Evolutionary conservation across 2,113 vertebrate species (phyloP).

Genomic region (Sapajus apella): DNA sequence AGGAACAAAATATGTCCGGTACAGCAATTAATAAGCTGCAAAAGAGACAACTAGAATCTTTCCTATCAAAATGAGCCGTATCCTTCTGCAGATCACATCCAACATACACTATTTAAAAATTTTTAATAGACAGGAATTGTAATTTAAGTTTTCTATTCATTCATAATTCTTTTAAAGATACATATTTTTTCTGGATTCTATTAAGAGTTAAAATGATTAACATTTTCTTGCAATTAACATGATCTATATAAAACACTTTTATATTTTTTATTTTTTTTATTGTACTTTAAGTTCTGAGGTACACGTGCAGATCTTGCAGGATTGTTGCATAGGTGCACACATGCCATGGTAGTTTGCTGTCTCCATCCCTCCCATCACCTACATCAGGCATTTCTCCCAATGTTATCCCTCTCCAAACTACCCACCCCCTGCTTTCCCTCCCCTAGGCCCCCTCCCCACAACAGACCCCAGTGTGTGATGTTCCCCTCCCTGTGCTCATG

Average conservation of each 20-base stretch:
- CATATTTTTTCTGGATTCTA: slow-evolving; percentile 69
- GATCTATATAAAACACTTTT: slow-evolving; percentile 10
- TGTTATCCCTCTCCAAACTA: too few species aligned
- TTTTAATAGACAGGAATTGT: slow-evolving; percentile 51
- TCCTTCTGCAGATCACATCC: slow-evolving; percentile 79
- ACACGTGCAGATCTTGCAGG: too few species aligned
- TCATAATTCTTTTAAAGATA: slow-evolving; percentile 67
- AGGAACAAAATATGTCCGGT: slow-evolving; percentile 84
- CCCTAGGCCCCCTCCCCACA: too few species aligned
- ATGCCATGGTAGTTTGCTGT: too few species aligned
- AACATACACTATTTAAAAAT: slow-evolving; percentile 69
- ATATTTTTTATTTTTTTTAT: too few species aligned
- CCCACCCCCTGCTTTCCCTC: too few species aligned
- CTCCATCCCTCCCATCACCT: too few species aligned
- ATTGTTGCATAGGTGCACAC: too few species aligned
- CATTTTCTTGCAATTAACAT: slow-evolving; percentile 66
- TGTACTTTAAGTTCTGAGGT: too few species aligned
- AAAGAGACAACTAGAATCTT: slow-evolving; percentile 80
- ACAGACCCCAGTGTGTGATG: too few species aligned
- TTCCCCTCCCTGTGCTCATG: too few species aligned
- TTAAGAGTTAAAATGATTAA: slow-evolving; percentile 64
- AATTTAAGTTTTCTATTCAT: slow-evolving; percentile 58
- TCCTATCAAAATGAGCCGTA: slow-evolving; percentile 82
- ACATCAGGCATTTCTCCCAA: too few species aligned
- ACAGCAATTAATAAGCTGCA: slow-evolving; percentile 85